Percentiles rank a stretch among this genome's conserved stretches.
phyloP scores from a whole-genome alignment of 2,888 invertebrate species.

The Spodoptera picta region DNA sequence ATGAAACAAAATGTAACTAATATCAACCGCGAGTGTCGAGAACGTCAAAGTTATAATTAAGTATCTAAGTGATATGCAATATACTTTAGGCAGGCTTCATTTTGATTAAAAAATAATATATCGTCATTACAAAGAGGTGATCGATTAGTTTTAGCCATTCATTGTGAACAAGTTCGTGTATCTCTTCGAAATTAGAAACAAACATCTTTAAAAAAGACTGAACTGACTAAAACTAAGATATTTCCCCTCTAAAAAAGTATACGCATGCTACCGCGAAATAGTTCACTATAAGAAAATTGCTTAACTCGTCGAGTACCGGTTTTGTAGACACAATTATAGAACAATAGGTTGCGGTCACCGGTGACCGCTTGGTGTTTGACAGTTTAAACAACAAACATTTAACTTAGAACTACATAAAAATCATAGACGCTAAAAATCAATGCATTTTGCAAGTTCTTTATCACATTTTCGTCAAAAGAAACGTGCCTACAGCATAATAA shows the following conservation, averaged over 20 bases:
- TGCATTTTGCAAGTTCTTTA: constrained; percentile 64
- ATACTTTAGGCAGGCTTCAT: constrained; percentile 84
- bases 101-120: constrained; percentile 47
- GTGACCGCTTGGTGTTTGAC: too few species aligned
- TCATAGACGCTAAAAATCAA: constrained; percentile 60
- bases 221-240: constrained; percentile 49
- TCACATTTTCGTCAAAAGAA: constrained; percentile 76
- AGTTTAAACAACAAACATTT: constrained; percentile 25
- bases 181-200: constrained; percentile 1
- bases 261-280: constrained; percentile 62
- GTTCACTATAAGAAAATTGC: constrained; percentile 20
- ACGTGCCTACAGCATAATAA: constrained; percentile 80
- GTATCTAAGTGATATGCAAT: constrained; percentile 86
- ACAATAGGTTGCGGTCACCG: too few species aligned
- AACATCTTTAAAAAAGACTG: constrained; percentile 39
- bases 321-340: too few species aligned
- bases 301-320: too few species aligned
- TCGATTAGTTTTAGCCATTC: constrained; percentile 48
- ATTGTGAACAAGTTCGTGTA: constrained; percentile 4
- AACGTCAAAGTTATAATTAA: constrained; percentile 69
- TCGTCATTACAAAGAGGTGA: constrained; percentile 30
- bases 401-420: constrained; percentile 55
- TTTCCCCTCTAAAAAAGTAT: constrained; percentile 44
- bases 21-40: constrained; percentile 63
- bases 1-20: constrained; percentile 61